A percentile compares a stretch with the other conserved stretches of the same genome.
These are phyloP conservation scores for Agapornis roseicollis DNA, from an alignment of 2,113 vertebrate species.

Conservation along the genomic window DNA sequence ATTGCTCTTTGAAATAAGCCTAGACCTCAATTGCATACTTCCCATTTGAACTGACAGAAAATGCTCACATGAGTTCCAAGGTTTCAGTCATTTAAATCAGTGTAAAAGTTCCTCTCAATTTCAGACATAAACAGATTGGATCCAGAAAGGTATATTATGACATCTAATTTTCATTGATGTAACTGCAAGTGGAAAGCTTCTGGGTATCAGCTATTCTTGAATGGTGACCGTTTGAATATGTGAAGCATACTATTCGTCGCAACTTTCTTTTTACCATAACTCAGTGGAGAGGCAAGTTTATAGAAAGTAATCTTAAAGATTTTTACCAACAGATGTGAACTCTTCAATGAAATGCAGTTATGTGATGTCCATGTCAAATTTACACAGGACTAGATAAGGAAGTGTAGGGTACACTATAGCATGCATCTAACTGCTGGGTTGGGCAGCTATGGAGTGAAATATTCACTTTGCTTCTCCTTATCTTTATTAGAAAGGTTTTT, in stretches of 20 bases:
- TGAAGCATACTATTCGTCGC: background rate
- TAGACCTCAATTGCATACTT: background rate
- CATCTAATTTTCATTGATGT: constrained; percentile 4
- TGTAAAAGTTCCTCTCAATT: background rate
- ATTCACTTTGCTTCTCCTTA: background rate
- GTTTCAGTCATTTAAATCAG: constrained; percentile 21
- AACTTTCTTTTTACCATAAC: background rate
- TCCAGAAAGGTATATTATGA: background rate
- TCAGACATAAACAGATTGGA: background rate
- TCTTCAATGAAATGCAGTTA: background rate
- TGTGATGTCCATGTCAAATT: background rate
- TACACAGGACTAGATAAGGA: background rate
- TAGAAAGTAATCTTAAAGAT: background rate
- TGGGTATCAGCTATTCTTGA: background rate
- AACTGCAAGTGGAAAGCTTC: background rate
- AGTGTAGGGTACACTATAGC: background rate
- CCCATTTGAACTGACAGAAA: constrained; percentile 1
- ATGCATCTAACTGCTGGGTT: background rate
- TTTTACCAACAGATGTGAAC: background rate
- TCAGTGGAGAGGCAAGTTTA: background rate
- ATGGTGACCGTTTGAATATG: background rate
- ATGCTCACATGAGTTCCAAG: background rate
- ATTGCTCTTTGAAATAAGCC: constrained; percentile 25
- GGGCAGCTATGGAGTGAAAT: background rate
- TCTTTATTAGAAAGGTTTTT: background rate